Percentiles rank a stretch among this genome's conserved stretches.
Evolutionary conservation across 1,140 invertebrate genomes (phyloP).

Genomic region (Drosophila micromelanica): DNA sequence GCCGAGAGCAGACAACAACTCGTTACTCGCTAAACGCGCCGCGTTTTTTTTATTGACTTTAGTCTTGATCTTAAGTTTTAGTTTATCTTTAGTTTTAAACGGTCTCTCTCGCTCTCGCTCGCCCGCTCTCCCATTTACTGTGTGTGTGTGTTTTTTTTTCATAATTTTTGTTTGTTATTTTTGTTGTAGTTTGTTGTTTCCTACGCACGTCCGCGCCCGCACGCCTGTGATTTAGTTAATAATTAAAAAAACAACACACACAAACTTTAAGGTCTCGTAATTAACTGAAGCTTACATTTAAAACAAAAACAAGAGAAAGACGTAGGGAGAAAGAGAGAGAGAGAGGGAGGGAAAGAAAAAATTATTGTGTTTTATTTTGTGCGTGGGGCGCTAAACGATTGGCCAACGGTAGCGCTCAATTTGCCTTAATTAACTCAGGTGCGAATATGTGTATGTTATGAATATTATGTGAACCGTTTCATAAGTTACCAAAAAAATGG

Average conservation of each 20-base stretch:
- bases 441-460: constrained; percentile 42
- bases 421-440: constrained; percentile 65
- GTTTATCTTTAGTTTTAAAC: constrained; percentile 32
- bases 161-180: constrained; percentile 18
- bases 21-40: constrained; percentile 40
- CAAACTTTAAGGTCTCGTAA: constrained; percentile 11
- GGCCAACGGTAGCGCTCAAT: constrained; percentile 48
- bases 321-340: not conserved
- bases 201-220: constrained; percentile 26
- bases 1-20: constrained; percentile 63
- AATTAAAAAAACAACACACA: constrained; percentile 6
- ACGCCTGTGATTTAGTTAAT: constrained; percentile 47
- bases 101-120: constrained; percentile 24
- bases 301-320: not conserved
- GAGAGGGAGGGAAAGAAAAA: not conserved
- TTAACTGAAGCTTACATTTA: not conserved
- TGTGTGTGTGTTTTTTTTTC: constrained; percentile 31
- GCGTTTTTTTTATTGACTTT: constrained; percentile 21
- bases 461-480: constrained; percentile 41
- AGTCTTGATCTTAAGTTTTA: constrained; percentile 36
- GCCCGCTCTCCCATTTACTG: not conserved
- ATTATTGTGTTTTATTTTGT: constrained; percentile 9
- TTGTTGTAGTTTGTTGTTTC: constrained; percentile 27
- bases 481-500: constrained; percentile 11
- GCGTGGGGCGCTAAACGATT: constrained; percentile 48